Evolutionary conservation across 2,113 vertebrate species (phyloP).

Genomic region (Rhodinocichla rosea): DNA sequence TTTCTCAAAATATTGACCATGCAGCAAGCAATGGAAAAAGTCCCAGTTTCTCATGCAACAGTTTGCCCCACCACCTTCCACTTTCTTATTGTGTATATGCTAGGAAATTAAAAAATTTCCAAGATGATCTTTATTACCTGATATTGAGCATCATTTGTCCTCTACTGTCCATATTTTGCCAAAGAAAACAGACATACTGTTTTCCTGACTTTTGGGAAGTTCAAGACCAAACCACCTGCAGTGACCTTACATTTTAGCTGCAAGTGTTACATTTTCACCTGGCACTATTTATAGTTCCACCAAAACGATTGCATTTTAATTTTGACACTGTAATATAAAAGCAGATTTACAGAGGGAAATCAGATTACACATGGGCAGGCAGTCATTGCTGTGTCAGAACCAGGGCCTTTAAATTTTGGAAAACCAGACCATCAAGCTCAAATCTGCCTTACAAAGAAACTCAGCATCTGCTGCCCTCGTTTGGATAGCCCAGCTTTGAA

Average conservation of each 20-base stretch:
- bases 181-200: not conserved
- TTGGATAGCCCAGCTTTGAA: not conserved
- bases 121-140: not conserved
- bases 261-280: not conserved
- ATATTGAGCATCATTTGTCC: not conserved
- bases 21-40: not conserved
- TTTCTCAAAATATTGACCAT: not conserved
- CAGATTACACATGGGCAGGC: rapidly evolving
- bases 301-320: not conserved
- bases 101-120: not conserved
- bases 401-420: not conserved
- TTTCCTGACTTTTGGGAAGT: not conserved
- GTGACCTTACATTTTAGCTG: not conserved
- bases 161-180: not conserved
- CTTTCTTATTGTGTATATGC: not conserved
- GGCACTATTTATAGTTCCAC: not conserved
- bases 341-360: not conserved
- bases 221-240: not conserved
- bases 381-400: not conserved
- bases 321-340: not conserved
- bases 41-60: not conserved
- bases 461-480: not conserved
- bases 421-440: not conserved
- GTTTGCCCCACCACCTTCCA: not conserved
- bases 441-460: not conserved